Conservation (phyloP, 2,113 vertebrate species). For the Petrocephalus microphthalmus region DNA sequence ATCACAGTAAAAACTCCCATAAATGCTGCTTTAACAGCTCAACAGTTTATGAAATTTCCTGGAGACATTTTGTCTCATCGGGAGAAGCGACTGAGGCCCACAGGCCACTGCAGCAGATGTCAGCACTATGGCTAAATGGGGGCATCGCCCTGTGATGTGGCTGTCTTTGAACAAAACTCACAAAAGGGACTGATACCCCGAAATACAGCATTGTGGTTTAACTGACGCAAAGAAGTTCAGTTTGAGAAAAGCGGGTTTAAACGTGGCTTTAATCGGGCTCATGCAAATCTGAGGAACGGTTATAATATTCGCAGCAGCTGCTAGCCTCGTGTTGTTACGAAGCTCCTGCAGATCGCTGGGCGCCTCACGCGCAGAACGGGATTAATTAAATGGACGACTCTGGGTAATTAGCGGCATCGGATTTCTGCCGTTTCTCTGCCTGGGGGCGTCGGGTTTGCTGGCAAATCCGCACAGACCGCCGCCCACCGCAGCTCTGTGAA, state of each 20-base stretch:
- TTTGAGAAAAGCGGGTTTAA: constrained; percentile 13
- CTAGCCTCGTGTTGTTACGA: constrained; percentile 11
- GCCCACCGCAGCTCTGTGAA: not conserved
- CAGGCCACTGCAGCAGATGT: constrained; percentile 5
- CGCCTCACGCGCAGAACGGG: constrained; percentile 5
- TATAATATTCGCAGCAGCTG: not conserved
- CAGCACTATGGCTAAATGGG: constrained; percentile 33
- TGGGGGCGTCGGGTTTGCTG: not conserved
- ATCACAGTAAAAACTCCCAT: not conserved
- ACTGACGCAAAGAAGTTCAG: constrained; percentile 8
- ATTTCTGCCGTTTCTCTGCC: constrained; percentile 11
- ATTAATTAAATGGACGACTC: constrained; percentile 16
- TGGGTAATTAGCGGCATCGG: not conserved
- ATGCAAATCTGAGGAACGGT: constrained; percentile 21
- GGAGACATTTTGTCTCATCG: not conserved
- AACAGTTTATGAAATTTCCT: not conserved
- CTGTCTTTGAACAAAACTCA: constrained; percentile 41
- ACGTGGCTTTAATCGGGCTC: constrained; percentile 23
- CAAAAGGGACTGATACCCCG: constrained; percentile 23
- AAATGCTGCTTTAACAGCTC: not conserved
- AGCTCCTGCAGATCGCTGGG: not conserved
- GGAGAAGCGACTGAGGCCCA: constrained; percentile 12
- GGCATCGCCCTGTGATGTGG: constrained; percentile 26
- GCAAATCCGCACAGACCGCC: not conserved
- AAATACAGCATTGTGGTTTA: constrained; percentile 11